Percentiles rank a stretch among this genome's conserved stretches.
Conservation (phyloP, 2,888 invertebrate species). For the Coelogynopora nodosa region DNA sequence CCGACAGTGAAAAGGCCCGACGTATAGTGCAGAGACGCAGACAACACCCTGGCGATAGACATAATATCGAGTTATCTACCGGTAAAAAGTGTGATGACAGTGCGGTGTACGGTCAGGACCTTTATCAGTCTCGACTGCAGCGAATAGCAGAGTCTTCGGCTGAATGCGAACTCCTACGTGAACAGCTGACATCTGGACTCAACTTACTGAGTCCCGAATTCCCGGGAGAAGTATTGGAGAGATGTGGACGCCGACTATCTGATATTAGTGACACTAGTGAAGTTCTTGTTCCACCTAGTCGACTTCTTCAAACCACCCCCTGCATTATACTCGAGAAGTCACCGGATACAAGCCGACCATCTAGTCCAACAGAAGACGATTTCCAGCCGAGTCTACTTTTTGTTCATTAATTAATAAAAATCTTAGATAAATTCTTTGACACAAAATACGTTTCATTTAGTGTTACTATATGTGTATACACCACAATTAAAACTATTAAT, state of each 20-base stretch:
- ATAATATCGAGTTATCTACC: too few species aligned
- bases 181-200: conserved; percentile 1
- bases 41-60: background rate
- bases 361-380: background rate
- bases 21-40: background rate
- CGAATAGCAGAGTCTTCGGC: background rate
- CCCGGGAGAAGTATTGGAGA: background rate
- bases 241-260: background rate
- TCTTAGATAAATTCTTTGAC: too few species aligned
- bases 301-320: background rate
- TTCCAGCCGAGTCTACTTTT: background rate
- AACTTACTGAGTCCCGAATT: background rate
- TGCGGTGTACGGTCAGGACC: background rate
- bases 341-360: background rate
- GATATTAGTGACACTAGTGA: background rate
- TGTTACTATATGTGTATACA: too few species aligned
- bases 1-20: background rate
- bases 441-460: too few species aligned
- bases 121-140: conserved; percentile 4
- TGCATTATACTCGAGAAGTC: conserved; percentile 6
- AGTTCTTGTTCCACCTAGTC: background rate
- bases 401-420: background rate
- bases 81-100: background rate
- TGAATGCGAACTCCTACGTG: background rate
- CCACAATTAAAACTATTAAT: too few species aligned